Conservation (phyloP, 1,140 invertebrate species). For the Macrostomum lignano region DNA sequence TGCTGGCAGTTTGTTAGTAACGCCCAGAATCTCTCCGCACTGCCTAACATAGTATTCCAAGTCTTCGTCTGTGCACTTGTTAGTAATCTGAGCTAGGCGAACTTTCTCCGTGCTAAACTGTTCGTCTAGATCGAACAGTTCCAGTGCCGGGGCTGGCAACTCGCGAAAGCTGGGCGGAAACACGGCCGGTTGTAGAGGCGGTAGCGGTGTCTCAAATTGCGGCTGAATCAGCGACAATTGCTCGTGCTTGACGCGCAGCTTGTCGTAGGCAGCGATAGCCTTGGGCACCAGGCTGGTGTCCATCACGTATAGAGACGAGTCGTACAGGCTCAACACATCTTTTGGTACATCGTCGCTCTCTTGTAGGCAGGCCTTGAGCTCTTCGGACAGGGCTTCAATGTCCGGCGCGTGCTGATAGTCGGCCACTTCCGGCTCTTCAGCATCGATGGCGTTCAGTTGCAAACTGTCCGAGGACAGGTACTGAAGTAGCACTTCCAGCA, state of each 20-base stretch:
- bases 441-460: conserved; percentile 45
- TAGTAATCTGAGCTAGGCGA: conserved; percentile 59
- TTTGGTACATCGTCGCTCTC: conserved; percentile 46
- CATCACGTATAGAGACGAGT: conserved; percentile 54
- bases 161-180: conserved; percentile 87
- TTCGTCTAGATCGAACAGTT: conserved; percentile 86
- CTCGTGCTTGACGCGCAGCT: conserved; percentile 62
- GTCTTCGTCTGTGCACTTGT: conserved; percentile 52
- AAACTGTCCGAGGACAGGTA: conserved; percentile 28
- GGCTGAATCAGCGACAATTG: conserved; percentile 65
- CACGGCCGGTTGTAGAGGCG: conserved; percentile 67
- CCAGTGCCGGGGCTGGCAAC: conserved; percentile 56
- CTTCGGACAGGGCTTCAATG: conserved; percentile 46
- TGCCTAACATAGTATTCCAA: conserved; percentile 66
- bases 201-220: conserved; percentile 84
- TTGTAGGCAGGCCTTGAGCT: conserved; percentile 51
- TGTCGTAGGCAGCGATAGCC: conserved; percentile 53
- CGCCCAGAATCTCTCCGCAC: conserved; percentile 46
- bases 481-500: conserved; percentile 1
- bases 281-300: conserved; percentile 54
- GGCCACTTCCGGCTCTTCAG: conserved; percentile 62
- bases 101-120: conserved; percentile 72
- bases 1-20: conserved; percentile 23
- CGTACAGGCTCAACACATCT: conserved; percentile 55
- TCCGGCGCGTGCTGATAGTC: conserved; percentile 75